These are phyloP conservation scores for Pagrus major DNA, from an alignment of 2,113 vertebrate genomes.

Conservation along the genomic window DNA sequence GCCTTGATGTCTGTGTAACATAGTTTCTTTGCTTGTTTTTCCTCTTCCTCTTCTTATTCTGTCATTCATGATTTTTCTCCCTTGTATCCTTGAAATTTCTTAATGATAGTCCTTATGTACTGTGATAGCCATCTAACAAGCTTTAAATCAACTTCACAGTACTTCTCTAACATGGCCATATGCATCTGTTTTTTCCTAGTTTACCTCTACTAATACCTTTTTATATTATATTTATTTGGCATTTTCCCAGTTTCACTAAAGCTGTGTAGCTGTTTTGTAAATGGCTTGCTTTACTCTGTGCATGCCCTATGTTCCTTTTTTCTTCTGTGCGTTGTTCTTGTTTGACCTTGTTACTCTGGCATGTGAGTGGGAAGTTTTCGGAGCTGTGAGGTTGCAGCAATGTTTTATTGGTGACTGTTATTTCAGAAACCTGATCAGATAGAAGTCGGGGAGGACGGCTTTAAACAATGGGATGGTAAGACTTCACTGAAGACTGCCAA, in stretches of 20 bases:
- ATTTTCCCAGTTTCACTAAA: background rate
- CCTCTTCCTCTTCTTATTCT: background rate
- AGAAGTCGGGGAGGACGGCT: slow-evolving; percentile 89
- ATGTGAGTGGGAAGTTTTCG: slow-evolving; percentile 80
- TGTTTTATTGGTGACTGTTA: slow-evolving; percentile 91
- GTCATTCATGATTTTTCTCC: background rate
- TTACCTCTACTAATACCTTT: no score
- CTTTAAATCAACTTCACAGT: background rate
- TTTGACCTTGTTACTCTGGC: slow-evolving; percentile 54
- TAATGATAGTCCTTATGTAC: background rate
- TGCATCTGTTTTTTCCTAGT: background rate
- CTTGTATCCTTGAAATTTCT: background rate
- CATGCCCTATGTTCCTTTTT: background rate
- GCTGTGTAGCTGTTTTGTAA: background rate
- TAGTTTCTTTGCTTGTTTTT: background rate
- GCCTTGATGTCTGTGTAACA: background rate
- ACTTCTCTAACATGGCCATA: background rate
- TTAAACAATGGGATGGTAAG: slow-evolving; percentile 94
- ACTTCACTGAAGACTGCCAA: slow-evolving; percentile 83
- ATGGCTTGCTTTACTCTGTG: background rate
- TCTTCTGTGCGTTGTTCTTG: slow-evolving; percentile 23
- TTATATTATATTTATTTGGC: background rate
- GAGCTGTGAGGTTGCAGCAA: slow-evolving; percentile 84
- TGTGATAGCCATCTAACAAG: background rate
- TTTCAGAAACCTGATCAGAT: slow-evolving; percentile 91